A percentile compares a stretch with the other conserved stretches of the same genome.
Evolutionary conservation across 2,888 invertebrate species (phyloP).

Genomic region (Sepiola atlantica): DNA sequence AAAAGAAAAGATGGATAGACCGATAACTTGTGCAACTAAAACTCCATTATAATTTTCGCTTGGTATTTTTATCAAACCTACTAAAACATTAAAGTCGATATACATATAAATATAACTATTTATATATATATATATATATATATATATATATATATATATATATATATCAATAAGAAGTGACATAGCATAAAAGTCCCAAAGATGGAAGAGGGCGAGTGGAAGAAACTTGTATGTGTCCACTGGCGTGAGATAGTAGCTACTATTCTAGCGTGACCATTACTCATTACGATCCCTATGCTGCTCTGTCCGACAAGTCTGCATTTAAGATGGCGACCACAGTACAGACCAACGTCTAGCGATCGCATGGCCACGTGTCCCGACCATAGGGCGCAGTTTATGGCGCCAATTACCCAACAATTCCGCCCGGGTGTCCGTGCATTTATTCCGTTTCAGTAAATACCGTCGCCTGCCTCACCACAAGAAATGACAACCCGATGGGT

Average conservation of each 20-base stretch:
- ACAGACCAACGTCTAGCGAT: not conserved
- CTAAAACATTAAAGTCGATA: too few species aligned
- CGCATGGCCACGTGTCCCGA: not conserved
- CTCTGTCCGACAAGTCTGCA: not conserved
- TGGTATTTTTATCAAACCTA: too few species aligned
- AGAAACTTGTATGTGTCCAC: not conserved
- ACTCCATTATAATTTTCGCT: too few species aligned
- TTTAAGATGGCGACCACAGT: not conserved
- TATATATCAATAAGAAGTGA: not conserved
- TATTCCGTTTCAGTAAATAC: not conserved
- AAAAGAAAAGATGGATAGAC: too few species aligned
- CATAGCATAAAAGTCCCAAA: not conserved
- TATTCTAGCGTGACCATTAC: not conserved
- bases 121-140: too few species aligned
- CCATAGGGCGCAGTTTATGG: not conserved
- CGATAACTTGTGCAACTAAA: too few species aligned
- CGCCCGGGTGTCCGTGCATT: not conserved
- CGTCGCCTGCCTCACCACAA: not conserved
- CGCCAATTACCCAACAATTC: not conserved
- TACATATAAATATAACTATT: too few species aligned
- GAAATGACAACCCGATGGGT: conserved; percentile 4
- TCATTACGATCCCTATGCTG: not conserved
- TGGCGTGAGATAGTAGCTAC: not conserved
- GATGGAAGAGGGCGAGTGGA: not conserved
- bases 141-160: not conserved